Evolutionary conservation across 2,113 vertebrate genomes (phyloP).

Genomic region (Pterocles burchelli): DNA sequence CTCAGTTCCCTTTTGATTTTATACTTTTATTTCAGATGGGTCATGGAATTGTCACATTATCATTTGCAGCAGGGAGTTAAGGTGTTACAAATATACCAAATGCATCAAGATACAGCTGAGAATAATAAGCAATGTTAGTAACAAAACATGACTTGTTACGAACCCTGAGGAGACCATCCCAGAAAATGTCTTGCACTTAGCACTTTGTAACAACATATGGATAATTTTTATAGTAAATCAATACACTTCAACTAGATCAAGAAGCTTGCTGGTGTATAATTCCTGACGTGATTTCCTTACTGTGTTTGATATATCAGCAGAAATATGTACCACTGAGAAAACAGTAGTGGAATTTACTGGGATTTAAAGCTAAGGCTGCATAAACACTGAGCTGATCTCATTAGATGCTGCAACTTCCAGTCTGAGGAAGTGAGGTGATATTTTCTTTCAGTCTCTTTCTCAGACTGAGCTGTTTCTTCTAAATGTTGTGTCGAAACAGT

Average conservation of each 20-base stretch:
- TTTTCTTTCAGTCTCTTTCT: background rate
- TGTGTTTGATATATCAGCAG: background rate
- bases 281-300: background rate
- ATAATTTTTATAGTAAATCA: background rate
- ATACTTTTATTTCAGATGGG: background rate
- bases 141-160: background rate
- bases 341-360: background rate
- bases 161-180: background rate
- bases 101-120: background rate
- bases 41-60: background rate
- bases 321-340: background rate
- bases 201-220: background rate
- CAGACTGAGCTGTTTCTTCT: background rate
- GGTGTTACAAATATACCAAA: background rate
- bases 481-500: background rate
- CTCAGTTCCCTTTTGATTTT: background rate
- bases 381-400: background rate
- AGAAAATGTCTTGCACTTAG: background rate
- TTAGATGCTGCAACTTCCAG: background rate
- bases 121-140: background rate
- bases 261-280: background rate
- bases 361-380: background rate
- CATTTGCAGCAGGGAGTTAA: background rate
- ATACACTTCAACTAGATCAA: background rate
- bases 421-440: background rate